Evolutionary conservation across 2,113 vertebrate species (phyloP).

Genomic region (Rhynchopsitta pachyrhyncha): DNA sequence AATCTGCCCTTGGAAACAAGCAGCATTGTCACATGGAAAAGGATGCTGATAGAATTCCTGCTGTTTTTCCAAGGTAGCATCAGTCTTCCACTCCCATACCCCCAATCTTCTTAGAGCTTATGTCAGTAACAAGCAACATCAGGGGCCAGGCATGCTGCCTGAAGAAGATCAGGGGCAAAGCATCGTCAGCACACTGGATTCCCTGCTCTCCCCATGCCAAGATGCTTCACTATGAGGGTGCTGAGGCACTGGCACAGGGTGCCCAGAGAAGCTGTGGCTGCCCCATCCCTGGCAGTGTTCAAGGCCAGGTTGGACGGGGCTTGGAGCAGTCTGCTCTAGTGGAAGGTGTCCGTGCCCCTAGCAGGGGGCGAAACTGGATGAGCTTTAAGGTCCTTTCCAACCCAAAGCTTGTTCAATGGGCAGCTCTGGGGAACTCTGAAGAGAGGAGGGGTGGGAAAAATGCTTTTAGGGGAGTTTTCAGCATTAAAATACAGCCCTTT

Average conservation of each 20-base stretch:
- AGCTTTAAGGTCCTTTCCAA: neutral
- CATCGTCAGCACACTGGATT: rapidly evolving
- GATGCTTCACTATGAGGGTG: neutral
- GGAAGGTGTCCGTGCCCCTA: neutral
- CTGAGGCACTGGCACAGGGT: neutral
- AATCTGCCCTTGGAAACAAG: neutral
- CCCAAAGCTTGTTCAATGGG: neutral
- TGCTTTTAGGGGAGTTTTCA: neutral
- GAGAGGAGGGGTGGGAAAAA: neutral
- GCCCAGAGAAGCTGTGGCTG: neutral
- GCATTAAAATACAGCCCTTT: neutral
- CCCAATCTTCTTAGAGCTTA: rapidly evolving
- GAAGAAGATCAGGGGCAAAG: neutral
- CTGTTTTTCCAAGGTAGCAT: neutral
- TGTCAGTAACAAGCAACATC: neutral
- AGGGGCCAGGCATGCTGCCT: neutral
- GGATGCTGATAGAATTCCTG: neutral
- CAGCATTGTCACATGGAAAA: neutral
- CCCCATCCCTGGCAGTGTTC: neutral
- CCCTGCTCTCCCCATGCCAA: neutral
- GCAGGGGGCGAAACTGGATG: neutral
- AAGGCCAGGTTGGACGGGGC: neutral
- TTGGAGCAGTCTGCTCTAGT: neutral
- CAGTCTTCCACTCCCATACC: neutral
- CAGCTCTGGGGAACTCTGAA: neutral